phyloP scores from a whole-genome alignment of 2,888 invertebrate genomes.

The Agrilus biguttatus region DNA sequence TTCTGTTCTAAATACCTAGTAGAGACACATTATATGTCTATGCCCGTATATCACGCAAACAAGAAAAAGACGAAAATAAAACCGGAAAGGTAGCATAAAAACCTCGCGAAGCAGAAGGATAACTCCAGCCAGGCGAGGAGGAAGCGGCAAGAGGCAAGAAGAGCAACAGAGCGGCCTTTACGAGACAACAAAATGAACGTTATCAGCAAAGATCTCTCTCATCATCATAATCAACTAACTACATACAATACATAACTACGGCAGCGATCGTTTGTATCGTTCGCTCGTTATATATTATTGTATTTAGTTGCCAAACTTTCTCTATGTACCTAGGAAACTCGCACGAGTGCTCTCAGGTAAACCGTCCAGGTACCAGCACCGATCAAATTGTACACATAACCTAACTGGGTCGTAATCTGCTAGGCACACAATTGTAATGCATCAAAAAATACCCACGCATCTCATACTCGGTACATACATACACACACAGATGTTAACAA shows the following conservation, averaged over 20 bases:
- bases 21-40: too few relatives aligned
- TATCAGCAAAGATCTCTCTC: constrained; percentile 25
- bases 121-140: not conserved
- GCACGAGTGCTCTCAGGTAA: constrained; percentile 10
- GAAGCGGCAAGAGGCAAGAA: constrained; percentile 3
- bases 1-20: too few relatives aligned
- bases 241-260: too few relatives aligned
- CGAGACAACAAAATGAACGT: constrained; percentile 19
- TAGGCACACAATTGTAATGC: constrained; percentile 18
- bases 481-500: constrained; percentile 23
- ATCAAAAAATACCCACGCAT: constrained; percentile 7
- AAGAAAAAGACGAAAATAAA: too few relatives aligned
- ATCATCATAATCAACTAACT: constrained; percentile 12
- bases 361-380: constrained; percentile 7
- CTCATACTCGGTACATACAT: constrained; percentile 13
- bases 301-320: constrained; percentile 29
- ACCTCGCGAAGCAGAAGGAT: too few relatives aligned
- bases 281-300: too few relatives aligned
- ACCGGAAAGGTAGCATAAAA: too few relatives aligned
- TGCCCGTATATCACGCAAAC: too few relatives aligned
- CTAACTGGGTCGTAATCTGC: constrained; percentile 19
- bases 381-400: constrained; percentile 10
- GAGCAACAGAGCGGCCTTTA: constrained; percentile 6
- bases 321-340: constrained; percentile 16
- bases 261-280: too few relatives aligned